Conservation (phyloP, 2,797 vertebrate species). For the Cirrhinus mrigala region DNA sequence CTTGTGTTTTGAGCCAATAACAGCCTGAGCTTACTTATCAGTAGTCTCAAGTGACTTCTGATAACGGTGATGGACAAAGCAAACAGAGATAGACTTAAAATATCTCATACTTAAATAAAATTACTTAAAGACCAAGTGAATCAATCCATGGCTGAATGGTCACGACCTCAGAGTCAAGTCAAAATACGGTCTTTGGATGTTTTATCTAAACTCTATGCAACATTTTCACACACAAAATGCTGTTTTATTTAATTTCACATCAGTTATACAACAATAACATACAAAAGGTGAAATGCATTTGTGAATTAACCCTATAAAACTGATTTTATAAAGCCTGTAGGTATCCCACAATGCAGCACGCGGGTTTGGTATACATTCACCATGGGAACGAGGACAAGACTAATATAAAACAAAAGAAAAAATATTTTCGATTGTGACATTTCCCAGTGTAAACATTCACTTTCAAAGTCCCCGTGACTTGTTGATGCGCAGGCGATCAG, state of each 20-base stretch:
- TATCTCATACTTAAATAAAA: background rate
- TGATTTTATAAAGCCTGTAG: background rate
- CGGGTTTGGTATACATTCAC: slow-evolving; percentile 69
- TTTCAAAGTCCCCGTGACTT: background rate
- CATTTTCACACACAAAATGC: background rate
- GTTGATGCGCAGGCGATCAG: background rate
- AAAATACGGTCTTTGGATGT: background rate
- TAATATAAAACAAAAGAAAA: slow-evolving; percentile 56
- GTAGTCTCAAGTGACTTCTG: slow-evolving; percentile 2
- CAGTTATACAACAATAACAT: background rate
- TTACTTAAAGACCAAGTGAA: background rate
- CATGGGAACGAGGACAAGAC: slow-evolving; percentile 76
- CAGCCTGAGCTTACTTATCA: background rate
- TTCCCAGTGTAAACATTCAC: background rate
- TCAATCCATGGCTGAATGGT: background rate
- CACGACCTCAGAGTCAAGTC: background rate
- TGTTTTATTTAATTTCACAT: background rate
- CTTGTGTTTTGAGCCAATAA: background rate
- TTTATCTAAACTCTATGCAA: background rate
- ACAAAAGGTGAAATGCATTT: background rate
- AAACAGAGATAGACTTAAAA: background rate
- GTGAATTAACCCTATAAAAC: background rate
- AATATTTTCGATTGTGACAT: background rate
- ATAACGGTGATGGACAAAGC: background rate
- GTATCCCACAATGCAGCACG: slow-evolving; percentile 50